Evolutionary conservation across 2,113 vertebrate species (phyloP), one percentile per base, ranked within the genome.

Genomic region (Probosciger aterrimus): DNA sequence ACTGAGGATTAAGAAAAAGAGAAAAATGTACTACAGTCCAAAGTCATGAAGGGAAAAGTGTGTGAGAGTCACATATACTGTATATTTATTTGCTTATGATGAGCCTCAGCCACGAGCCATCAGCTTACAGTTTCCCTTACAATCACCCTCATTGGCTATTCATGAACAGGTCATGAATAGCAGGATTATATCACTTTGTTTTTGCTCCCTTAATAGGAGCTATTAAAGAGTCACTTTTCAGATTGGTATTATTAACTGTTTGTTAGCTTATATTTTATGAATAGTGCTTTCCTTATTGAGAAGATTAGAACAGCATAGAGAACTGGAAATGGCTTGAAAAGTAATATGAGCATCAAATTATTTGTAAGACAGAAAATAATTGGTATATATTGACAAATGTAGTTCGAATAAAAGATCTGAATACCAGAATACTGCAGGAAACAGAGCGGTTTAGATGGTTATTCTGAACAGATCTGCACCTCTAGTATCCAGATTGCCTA

Each of bases 31-130:
- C 95, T 85, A 73, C 65, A 94, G 91, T 96, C 86, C 43, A 39
- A 95, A 95, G 53, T 64, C 84, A 91, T 93, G 96, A 97, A 97
- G 93, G 80, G 75, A 78, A 95, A 96, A 86, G 80, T 95, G 79
- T 95, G 79, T 86, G 91, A 78, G 90, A 95, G 84, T 94, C 73
- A 92, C 59, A 95, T 82, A 60, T 47, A 59, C 75, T 80, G 86
- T 85, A 84, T 97, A 97, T 97, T 97, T 97, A 96, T 97, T 97
- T 97, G 96, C 92, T 96, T 92, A 95, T 82, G 96, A 97, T 97
- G 95, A 96, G 94, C 82, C 77, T 79, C 93, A 94, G 79, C 84
- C 88, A 92, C 4, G 22, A 97, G 79, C 84, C 94, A 97, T 97
- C 92, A 96, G 74, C 84, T 86, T 97, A 93, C 95, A 96, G 95